Evolutionary conservation across 1,140 invertebrate genomes (phyloP).

Genomic region (Armadillidium nasatum): DNA sequence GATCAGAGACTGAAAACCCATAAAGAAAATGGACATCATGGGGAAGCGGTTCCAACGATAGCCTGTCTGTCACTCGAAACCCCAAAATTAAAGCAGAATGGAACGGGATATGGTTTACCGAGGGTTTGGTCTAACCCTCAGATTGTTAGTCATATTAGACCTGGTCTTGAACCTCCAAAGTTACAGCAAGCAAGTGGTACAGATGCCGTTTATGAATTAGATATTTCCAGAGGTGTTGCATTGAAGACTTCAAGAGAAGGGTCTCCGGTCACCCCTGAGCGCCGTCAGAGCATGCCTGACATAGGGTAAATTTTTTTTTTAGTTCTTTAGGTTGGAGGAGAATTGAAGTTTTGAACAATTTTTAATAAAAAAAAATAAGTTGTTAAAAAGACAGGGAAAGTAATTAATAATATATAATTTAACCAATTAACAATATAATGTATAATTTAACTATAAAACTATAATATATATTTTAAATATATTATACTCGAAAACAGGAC

Average conservation of each 20-base stretch:
- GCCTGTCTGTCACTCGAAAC: conserved; percentile 30
- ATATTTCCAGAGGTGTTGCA: conserved; percentile 74
- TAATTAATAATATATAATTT: too few species aligned
- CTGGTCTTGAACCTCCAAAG: conserved; percentile 53
- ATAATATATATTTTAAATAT: too few species aligned
- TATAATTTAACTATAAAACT: too few species aligned
- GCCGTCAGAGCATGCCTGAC: conserved; percentile 44
- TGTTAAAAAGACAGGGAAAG: too few species aligned
- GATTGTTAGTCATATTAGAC: conserved; percentile 52
- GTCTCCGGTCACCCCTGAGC: conserved; percentile 41
- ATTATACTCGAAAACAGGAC: too few species aligned
- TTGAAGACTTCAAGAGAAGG: conserved; percentile 45
- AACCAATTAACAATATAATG: too few species aligned
- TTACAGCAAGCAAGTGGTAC: conserved; percentile 77
- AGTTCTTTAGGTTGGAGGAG: too few species aligned
- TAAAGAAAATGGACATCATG: conserved; percentile 28
- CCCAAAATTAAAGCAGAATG: conserved; percentile 17
- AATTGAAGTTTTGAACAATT: too few species aligned
- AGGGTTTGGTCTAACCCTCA: conserved; percentile 69
- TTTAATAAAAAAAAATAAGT: too few species aligned
- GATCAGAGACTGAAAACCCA: conserved; percentile 33
- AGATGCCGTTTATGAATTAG: conserved; percentile 71
- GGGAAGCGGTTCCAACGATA: conserved; percentile 21
- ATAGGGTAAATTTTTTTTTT: conserved; percentile 40
- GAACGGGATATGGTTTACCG: conserved; percentile 54